Evolutionary conservation across 35 echinoderm and acorn worm genomes (phyloP).

Genomic region (Apostichopus californicus): DNA sequence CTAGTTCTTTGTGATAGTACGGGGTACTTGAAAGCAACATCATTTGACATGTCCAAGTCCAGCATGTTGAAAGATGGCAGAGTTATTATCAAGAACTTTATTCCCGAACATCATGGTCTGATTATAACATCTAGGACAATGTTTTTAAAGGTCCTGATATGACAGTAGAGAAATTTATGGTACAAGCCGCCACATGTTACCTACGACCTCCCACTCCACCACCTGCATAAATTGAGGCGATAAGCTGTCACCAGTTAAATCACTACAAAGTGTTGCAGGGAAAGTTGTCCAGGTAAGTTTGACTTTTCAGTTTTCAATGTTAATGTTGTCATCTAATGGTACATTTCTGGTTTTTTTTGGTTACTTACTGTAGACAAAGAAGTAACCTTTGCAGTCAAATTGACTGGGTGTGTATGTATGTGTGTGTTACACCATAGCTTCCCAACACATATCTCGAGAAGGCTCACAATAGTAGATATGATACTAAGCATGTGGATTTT

Average conservation of each 20-base stretch:
- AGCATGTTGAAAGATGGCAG: not conserved
- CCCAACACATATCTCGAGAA: too few species aligned
- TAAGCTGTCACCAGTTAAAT: not conserved
- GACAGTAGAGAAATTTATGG: not conserved
- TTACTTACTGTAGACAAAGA: too few species aligned
- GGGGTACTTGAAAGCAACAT: not conserved
- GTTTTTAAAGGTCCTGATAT: not conserved
- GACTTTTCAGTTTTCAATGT: too few species aligned
- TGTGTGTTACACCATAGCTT: too few species aligned
- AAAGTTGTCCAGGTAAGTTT: constrained; percentile 12
- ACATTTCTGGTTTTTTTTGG: too few species aligned
- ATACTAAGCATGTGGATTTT: too few species aligned
- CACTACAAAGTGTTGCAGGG: not conserved
- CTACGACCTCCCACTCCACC: constrained; percentile 12
- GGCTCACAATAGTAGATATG: too few species aligned
- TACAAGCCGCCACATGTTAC: not conserved
- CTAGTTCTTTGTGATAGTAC: constrained; percentile 9
- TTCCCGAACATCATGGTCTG: not conserved
- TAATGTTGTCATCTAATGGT: too few species aligned
- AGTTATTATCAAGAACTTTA: not conserved
- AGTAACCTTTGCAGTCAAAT: too few species aligned
- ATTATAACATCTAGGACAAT: constrained; percentile 5
- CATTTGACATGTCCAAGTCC: not conserved
- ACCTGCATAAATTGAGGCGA: not conserved
- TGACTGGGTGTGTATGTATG: too few species aligned